A percentile compares a stretch with the other conserved stretches of the same genome.
Evolutionary conservation across 2,888 invertebrate genomes (phyloP).

Genomic region (Erpobdella octoculata): DNA sequence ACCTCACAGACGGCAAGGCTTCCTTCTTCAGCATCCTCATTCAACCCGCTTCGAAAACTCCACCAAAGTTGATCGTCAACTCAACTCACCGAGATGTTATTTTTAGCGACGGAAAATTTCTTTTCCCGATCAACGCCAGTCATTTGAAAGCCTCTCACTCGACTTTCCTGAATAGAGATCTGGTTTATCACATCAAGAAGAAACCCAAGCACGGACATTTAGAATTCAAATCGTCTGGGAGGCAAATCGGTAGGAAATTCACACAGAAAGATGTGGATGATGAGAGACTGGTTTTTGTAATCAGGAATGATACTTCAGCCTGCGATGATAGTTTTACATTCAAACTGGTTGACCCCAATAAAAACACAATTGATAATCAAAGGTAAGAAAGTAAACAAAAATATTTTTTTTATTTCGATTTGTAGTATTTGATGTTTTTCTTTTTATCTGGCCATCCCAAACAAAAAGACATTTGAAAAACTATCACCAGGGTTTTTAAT

Average conservation of each 20-base stretch:
- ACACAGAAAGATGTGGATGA: slow-evolving; percentile 50
- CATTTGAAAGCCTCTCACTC: slow-evolving; percentile 46
- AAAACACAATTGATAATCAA: slow-evolving; percentile 44
- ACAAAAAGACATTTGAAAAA: too few relatives aligned
- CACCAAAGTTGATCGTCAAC: slow-evolving; percentile 45
- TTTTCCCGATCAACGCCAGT: slow-evolving; percentile 43
- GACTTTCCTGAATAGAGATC: slow-evolving; percentile 41
- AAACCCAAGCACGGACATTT: slow-evolving; percentile 46
- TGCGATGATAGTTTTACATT: slow-evolving; percentile 48
- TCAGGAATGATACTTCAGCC: slow-evolving; percentile 41
- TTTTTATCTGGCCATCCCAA: too few relatives aligned
- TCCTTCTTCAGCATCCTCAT: slow-evolving; percentile 46
- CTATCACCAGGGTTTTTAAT: too few relatives aligned
- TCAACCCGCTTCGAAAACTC: slow-evolving; percentile 44
- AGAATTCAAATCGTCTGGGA: slow-evolving; percentile 45
- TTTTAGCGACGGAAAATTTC: slow-evolving; percentile 39
- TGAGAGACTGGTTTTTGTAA: slow-evolving; percentile 43
- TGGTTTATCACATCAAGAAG: slow-evolving; percentile 45
- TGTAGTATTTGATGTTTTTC: too few relatives aligned
- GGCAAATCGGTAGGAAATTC: slow-evolving; percentile 44
- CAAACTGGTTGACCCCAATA: slow-evolving; percentile 43
- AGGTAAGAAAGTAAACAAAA: too few relatives aligned
- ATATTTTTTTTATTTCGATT: not conserved
- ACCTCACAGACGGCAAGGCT: slow-evolving; percentile 40
- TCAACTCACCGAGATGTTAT: slow-evolving; percentile 44